A percentile compares a stretch with the other conserved stretches of the same genome.
Evolutionary conservation across 2,888 invertebrate genomes (phyloP).

Genomic region (Epirrhoe tristata): DNA sequence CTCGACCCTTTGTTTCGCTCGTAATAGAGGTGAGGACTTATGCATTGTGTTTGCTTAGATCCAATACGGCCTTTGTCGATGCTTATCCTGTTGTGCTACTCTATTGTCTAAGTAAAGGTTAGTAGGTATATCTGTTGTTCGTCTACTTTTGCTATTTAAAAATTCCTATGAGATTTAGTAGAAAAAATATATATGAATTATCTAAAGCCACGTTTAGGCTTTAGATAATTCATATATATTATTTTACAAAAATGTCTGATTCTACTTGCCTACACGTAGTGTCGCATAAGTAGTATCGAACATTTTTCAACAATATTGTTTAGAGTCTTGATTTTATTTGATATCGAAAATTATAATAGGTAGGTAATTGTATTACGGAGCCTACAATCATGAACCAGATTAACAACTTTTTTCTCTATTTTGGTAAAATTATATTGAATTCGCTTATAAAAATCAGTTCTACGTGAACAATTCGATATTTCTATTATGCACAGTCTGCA

Average conservation of each 20-base stretch:
- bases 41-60: constrained; percentile 43
- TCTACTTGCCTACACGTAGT: too few relatives aligned
- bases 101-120: constrained; percentile 32
- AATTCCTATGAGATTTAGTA: constrained; percentile 1
- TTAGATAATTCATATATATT: too few relatives aligned
- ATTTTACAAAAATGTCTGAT: too few relatives aligned
- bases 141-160: constrained; percentile 23
- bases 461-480: background rate
- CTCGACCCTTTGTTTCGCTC: constrained; percentile 26
- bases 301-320: background rate
- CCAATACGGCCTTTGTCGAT: constrained; percentile 39
- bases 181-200: too few relatives aligned
- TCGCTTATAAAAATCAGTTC: background rate
- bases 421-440: background rate
- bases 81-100: constrained; percentile 30
- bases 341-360: too few relatives aligned
- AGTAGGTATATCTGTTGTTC: constrained; percentile 12
- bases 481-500: background rate
- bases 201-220: too few relatives aligned
- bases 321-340: too few relatives aligned
- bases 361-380: too few relatives aligned
- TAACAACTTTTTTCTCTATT: background rate
- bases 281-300: background rate
- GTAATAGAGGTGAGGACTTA: constrained; percentile 34
- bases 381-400: background rate